A percentile compares a stretch with the other conserved stretches of the same genome.
phyloP scores from a whole-genome alignment of 2,113 vertebrate species.

The Odobenus rosmarus region DNA sequence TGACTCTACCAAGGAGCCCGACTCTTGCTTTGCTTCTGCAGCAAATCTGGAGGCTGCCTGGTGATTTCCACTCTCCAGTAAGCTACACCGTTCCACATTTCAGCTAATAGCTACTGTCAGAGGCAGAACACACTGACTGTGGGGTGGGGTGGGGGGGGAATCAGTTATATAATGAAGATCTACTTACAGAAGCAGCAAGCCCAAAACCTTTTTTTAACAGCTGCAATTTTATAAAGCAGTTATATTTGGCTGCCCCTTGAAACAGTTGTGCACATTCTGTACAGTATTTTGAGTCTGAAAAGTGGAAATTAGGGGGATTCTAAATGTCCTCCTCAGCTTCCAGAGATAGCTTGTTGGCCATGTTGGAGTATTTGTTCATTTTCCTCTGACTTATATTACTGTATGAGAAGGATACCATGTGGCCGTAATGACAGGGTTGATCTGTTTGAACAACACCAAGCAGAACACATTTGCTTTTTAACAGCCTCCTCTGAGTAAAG shows the following conservation, averaged over 20 bases:
- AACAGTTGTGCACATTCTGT: not conserved
- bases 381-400: not conserved
- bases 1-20: not conserved
- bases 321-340: not conserved
- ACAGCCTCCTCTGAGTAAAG: not conserved
- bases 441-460: not conserved
- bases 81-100: not conserved
- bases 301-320: not conserved
- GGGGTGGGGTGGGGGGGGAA: not conserved
- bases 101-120: not conserved
- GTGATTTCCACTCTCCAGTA: not conserved
- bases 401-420: not conserved
- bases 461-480: not conserved
- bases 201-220: not conserved
- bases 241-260: slow-evolving; percentile 1
- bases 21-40: not conserved
- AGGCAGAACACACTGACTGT: not conserved
- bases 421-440: rapidly evolving
- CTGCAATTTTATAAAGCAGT: not conserved
- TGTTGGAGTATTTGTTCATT: not conserved
- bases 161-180: slow-evolving; percentile 47
- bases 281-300: not conserved
- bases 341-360: not conserved
- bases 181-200: not conserved
- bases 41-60: not conserved